These are phyloP conservation scores for Enteromius treurensis DNA, from an alignment of 2,797 vertebrate species.

Conservation along the genomic window DNA sequence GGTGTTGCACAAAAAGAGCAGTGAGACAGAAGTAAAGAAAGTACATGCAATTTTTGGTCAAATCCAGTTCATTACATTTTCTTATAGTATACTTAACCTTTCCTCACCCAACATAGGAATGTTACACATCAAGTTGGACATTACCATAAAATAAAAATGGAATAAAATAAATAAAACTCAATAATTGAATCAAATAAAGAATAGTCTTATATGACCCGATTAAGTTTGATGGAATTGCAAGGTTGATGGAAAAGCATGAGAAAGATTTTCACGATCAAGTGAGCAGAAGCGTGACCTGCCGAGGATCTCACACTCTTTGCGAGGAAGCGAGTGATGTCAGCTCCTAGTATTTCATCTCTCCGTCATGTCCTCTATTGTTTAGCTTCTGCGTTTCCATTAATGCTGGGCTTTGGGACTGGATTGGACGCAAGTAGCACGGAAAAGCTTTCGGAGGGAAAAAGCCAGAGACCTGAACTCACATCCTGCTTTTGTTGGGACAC, in stretches of 20 bases:
- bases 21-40: neutral
- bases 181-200: neutral
- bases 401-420: conserved; percentile 51
- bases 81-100: neutral
- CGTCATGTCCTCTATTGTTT: conserved; percentile 70
- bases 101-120: neutral
- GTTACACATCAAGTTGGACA: neutral
- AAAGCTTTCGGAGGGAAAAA: conserved; percentile 57
- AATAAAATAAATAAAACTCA: neutral
- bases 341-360: conserved; percentile 47
- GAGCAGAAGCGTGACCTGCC: conserved; percentile 38
- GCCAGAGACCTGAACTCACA: conserved; percentile 67
- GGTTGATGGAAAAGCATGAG: conserved; percentile 22
- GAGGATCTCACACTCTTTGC: conserved; percentile 60
- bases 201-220: neutral
- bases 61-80: neutral
- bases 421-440: conserved; percentile 58
- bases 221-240: neutral
- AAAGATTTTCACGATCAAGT: conserved; percentile 49
- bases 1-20: too few species aligned
- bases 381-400: conserved; percentile 63
- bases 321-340: conserved; percentile 72
- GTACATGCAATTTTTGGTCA: neutral
- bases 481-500: conserved; percentile 79
- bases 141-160: too few species aligned